A percentile compares a stretch with the other conserved stretches of the same genome.
Conservation (phyloP, 2,888 invertebrate genomes). For the Tetranychus piercei region DNA sequence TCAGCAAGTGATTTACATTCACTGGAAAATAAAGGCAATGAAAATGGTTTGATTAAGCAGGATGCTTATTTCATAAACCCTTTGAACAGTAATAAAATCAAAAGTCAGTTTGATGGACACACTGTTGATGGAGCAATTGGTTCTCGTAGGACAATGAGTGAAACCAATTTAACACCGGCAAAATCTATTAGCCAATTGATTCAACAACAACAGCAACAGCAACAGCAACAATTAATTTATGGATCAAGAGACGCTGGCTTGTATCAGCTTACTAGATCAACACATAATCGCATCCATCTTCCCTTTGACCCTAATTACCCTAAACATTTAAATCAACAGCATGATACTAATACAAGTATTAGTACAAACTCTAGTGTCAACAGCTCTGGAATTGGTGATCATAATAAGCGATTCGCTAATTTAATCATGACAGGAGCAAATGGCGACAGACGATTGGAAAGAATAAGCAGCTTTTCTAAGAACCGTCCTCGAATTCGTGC, state of each 20-base stretch:
- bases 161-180: conserved; percentile 15
- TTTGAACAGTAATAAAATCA: background rate
- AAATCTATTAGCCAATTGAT: background rate
- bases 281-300: background rate
- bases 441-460: background rate
- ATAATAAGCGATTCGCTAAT: background rate
- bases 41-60: background rate
- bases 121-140: background rate
- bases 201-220: background rate
- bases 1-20: conserved; percentile 13
- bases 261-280: background rate
- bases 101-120: background rate
- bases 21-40: conserved; percentile 11
- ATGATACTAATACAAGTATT: conserved; percentile 2
- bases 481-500: conserved; percentile 9
- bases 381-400: background rate
- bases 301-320: conserved; percentile 3
- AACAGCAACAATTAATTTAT: background rate
- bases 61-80: background rate
- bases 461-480: background rate
- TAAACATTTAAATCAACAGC: background rate
- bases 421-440: background rate
- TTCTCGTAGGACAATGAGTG: conserved; percentile 15
- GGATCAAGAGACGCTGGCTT: background rate
- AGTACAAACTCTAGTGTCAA: conserved; percentile 8